Percentiles rank a stretch among this genome's conserved stretches.
Evolutionary conservation across 2,113 vertebrate species (phyloP).

Genomic region (Pseudonaja textilis): DNA sequence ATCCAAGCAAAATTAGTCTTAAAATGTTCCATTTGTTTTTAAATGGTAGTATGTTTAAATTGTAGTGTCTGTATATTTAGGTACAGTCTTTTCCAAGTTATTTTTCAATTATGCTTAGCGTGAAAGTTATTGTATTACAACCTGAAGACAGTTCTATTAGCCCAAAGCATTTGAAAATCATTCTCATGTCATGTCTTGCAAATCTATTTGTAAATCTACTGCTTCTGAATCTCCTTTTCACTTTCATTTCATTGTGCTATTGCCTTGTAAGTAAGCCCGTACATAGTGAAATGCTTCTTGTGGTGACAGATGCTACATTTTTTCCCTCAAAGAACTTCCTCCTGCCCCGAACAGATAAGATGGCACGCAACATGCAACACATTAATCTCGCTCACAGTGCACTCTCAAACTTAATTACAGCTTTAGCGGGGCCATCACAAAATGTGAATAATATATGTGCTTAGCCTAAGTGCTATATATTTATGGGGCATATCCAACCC

Average conservation of each 20-base stretch:
- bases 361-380: constrained; percentile 11
- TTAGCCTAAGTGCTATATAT: constrained; percentile 23
- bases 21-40: not conserved
- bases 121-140: not conserved
- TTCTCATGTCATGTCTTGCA: not conserved
- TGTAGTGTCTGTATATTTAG: not conserved
- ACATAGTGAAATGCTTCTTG: not conserved
- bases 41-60: not conserved
- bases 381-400: constrained; percentile 22
- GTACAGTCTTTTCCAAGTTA: not conserved
- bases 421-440: constrained; percentile 2
- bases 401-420: constrained; percentile 26
- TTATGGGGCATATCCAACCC: constrained; percentile 7
- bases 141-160: not conserved
- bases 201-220: constrained; percentile 3
- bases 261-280: not conserved
- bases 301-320: not conserved
- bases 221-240: not conserved
- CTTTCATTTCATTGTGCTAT: not conserved
- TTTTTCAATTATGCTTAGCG: not conserved
- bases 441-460: constrained; percentile 18
- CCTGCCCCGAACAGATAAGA: constrained; percentile 4
- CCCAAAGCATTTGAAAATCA: not conserved
- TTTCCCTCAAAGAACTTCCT: constrained; percentile 12
- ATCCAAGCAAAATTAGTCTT: not conserved